phyloP scores from a whole-genome alignment of 2,888 invertebrate species.

The Eilema griseolum region DNA sequence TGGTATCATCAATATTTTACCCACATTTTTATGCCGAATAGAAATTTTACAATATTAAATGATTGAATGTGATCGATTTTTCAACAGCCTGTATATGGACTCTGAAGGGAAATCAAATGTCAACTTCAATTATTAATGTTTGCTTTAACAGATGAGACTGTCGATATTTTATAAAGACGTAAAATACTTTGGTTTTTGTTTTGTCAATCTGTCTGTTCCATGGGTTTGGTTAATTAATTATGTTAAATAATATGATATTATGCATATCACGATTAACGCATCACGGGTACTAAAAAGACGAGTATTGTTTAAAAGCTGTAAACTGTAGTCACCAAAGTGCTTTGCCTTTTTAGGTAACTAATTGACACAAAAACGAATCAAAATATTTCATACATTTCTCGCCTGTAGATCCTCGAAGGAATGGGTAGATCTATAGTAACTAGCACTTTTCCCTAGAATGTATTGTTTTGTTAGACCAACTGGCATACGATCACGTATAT shows the following conservation, averaged over 20 bases:
- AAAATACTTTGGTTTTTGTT: slow-evolving; percentile 77
- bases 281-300: slow-evolving; percentile 47
- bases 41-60: not conserved
- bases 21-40: not conserved
- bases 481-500: too few species aligned
- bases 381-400: too few species aligned
- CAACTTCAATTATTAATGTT: slow-evolving; percentile 80
- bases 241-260: slow-evolving; percentile 83
- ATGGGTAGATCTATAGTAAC: too few species aligned
- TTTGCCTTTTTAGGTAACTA: too few species aligned
- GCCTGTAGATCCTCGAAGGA: too few species aligned
- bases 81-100: slow-evolving; percentile 61
- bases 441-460: too few species aligned
- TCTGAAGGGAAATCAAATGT: slow-evolving; percentile 79
- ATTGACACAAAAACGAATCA: too few species aligned
- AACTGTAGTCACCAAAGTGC: not conserved
- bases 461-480: too few species aligned
- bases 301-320: slow-evolving; percentile 17
- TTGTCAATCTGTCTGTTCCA: slow-evolving; percentile 74
- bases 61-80: not conserved
- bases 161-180: slow-evolving; percentile 80
- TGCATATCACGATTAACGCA: slow-evolving; percentile 81
- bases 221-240: slow-evolving; percentile 77
- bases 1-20: not conserved
- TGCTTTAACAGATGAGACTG: slow-evolving; percentile 77